phyloP scores from a whole-genome alignment of 2,797 vertebrate species.

The Caiman crocodilus region DNA sequence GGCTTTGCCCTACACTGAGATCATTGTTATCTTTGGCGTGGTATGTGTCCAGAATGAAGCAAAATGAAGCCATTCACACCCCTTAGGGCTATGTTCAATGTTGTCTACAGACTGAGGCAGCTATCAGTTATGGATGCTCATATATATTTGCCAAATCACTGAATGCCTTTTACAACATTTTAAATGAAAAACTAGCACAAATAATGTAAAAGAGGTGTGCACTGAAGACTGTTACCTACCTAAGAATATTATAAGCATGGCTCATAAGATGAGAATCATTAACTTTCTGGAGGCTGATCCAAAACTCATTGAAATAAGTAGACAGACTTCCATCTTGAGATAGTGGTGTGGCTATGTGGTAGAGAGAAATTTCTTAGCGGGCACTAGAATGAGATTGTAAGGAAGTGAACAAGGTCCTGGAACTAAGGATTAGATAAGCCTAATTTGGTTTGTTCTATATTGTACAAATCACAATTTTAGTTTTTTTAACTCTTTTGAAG shows the following conservation, averaged over 20 bases:
- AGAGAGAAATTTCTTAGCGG: background rate
- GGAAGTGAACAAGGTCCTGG: background rate
- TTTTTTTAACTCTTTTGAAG: background rate
- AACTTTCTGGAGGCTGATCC: background rate
- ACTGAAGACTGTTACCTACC: background rate
- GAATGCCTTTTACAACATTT: no score
- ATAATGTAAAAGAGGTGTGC: background rate
- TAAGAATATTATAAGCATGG: background rate
- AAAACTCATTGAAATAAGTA: background rate
- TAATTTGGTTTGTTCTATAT: background rate
- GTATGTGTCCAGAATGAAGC: background rate
- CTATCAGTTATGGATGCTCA: slow-evolving; percentile 66
- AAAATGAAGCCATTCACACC: slow-evolving; percentile 1
- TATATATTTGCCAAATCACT: background rate
- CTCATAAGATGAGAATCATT: background rate
- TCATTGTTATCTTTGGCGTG: background rate
- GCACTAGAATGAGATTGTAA: fast-evolving
- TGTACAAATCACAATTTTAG: background rate
- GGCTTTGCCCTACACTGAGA: background rate
- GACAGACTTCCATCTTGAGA: background rate
- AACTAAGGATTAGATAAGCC: background rate
- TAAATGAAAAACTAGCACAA: no score
- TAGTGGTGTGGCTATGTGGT: background rate
- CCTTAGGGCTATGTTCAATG: background rate
- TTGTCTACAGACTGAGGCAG: background rate